Base-by-base conservation (phyloP, 2,888 invertebrate species). In the Eudemis profundana region DNA sequence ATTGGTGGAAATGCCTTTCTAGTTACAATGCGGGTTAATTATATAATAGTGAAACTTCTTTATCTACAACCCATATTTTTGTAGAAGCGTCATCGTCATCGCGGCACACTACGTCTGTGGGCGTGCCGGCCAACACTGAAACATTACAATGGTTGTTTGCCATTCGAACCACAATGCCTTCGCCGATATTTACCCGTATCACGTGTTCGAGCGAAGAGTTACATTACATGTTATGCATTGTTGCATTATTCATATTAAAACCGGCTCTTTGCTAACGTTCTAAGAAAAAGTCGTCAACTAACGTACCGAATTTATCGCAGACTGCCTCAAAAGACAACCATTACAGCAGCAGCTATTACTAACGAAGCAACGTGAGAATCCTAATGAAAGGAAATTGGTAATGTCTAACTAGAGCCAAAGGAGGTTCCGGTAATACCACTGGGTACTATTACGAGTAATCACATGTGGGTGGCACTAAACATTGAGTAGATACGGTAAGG, bases 181-280 rank as follows among this genome's bases (percentile, higher is more conserved):
- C 81, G 85, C 72, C 82, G 71, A 74, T 84, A 84, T 82, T 77
- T 77, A 88, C 77, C 57, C 87, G 17, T 67, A 77, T 87, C 89
- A 89, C 90, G 89, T 84, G 82, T 80, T 72, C 69, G 74, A 78
- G 74, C 81, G 78, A 81, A 84, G 87, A 84, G 86, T 84, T 83
- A 85, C 84, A 82, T 81, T 78, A 79, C 75, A 78, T 74, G 79
- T 78, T 89, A 87, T 82, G 83, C 88, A 87, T 87, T 81, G 67
- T 71, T 87, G 82, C 84, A 89, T 89, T 85, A 89, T 88, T 89
- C 85, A 88, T 86, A 73, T 50, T 49, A 47, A 65, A 64, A 53
- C 65, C 46, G 53, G 59, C 65, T 60, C 46, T 36, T 47, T 60
- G 60, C 51, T 29, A 46, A 65, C 40, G 44, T 65, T 65, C 65